Base-by-base conservation (phyloP, 1,140 invertebrate species). In the Druon quercuslanigerum region DNA sequence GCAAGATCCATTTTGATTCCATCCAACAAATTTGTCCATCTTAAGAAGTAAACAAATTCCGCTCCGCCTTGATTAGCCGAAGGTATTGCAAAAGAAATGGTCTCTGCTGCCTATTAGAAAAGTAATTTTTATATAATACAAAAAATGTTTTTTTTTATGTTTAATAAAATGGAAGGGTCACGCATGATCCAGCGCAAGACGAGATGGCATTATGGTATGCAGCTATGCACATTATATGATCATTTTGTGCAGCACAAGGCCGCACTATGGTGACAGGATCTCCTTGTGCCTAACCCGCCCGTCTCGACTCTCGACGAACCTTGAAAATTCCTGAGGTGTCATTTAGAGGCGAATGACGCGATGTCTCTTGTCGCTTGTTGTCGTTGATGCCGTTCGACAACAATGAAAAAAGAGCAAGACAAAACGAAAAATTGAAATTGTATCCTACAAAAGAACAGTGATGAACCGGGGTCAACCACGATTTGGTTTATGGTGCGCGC, bases 191-290 rank as follows among this genome's bases (percentile, higher is more conserved):
- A 78, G 78, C 60, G 80, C 79, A 84, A 70, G 78, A 76, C 71
- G 76, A 74, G 80, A 76, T 77, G 78, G 75, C 75, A 83, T 85
- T 87, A 87, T 85, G 83, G 85, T 87, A 88, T 88, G 85, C 86
- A 87, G 86, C 85, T 86, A 86, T 86, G 87, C 83, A 84, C 83
- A 83, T 80, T 85, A 78, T 87, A 84, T 86, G 86, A 89, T 89
- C 88, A 89, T 88, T 88, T 88, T 77, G 82, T 84, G 76, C 82
- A 79, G 60, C 82, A 82, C 85, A 87, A 88, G 81, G 84, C 84
- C 87, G 82, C 82, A 82, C 83, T 79, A 83, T 74, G 77, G 82
- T 83, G 79, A 83, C 82, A 83, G 82, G 82, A 79, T 82, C 80
- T 79, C 77, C 80, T 80, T 79, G 80, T 79, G 78, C 77, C 78